Evolutionary conservation across 2,113 vertebrate genomes (phyloP), one percentile per base, ranked within the genome.

Genomic region (Brienomyrus brachyistius): DNA sequence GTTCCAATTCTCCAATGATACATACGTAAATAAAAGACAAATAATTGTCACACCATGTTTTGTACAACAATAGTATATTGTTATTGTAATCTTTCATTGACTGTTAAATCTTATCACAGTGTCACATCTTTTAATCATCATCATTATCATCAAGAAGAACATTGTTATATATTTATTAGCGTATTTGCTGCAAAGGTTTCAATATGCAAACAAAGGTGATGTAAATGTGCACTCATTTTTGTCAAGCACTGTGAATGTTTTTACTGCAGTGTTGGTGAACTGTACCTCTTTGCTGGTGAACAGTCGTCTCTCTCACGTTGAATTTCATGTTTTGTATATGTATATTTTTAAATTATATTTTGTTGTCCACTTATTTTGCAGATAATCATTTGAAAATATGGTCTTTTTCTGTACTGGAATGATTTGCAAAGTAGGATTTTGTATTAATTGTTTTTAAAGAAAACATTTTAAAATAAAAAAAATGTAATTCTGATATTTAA

Each of bases 171-270:
- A 54, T 87, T 87, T 87, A 87, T 87, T 87, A 87, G 6, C 45
- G 21, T 87, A 54, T 87, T 87, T 87, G 50, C 85, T 54, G 31
- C 85, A 87, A 87, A 56, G 51, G 51, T 54, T 31, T 54, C 51
- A 87, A 56, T 56, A 87, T 87, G 85, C 85, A 87, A 80, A 87
- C 85, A 87, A 87, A 56, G 27, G 15, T 86, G 4, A 86, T 54
- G 85, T 87, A 40, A 1, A 40, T 40, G 40, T 40, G 40, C 40
- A 40, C 40, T 54, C n/a, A 80, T 80, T 43, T 87, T 7, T 87
- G 51, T 87, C 23, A 48, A 52, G 51, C 48, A 87, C 85, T 52
- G 85, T 87, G 85, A 84, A 84, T 48, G 74, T 48, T 84, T 84
- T 48, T 84, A 84, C 45, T 10, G 85, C n/a, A 54, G 6, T 54